These are phyloP conservation scores for Pteromalus puparum DNA, from an alignment of 1,140 invertebrate genomes.

Conservation along the genomic window DNA sequence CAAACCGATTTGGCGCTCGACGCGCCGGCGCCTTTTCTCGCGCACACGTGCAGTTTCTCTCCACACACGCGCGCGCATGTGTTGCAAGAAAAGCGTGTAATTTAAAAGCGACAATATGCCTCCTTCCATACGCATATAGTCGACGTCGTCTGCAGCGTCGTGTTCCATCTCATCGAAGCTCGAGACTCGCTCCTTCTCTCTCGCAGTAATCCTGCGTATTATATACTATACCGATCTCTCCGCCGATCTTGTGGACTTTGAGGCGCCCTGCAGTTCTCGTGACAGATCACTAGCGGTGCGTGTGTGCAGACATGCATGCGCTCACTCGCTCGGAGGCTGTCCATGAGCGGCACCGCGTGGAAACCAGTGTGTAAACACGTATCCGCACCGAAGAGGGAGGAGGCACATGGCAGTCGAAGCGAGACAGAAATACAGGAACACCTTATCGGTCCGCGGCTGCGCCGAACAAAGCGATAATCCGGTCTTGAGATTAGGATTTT, in stretches of 20 bases:
- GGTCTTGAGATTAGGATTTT: slow-evolving; percentile 44
- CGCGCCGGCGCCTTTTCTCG: slow-evolving; percentile 54
- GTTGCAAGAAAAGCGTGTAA: slow-evolving; percentile 59
- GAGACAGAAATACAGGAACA: not conserved
- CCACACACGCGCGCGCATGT: slow-evolving; percentile 26
- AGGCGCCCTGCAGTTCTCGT: slow-evolving; percentile 36
- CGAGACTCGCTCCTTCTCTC: not conserved
- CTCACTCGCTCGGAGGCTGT: not conserved
- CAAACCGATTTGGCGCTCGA: slow-evolving; percentile 25
- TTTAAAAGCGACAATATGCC: slow-evolving; percentile 61
- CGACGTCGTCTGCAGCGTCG: not conserved
- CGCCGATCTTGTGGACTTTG: slow-evolving; percentile 17
- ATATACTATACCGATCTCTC: not conserved
- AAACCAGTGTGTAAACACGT: slow-evolving; percentile 42
- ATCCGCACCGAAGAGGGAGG: not conserved
- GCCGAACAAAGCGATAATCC: slow-evolving; percentile 45
- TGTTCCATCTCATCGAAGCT: slow-evolving; percentile 60
- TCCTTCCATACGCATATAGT: not conserved
- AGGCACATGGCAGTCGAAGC: not conserved
- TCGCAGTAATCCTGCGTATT: not conserved
- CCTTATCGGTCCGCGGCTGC: slow-evolving; percentile 23
- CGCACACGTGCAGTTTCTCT: slow-evolving; percentile 4
- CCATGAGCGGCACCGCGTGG: not conserved
- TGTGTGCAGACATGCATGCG: not conserved
- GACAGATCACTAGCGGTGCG: slow-evolving; percentile 11